These are phyloP conservation scores for Thunnus maccoyii DNA, from an alignment of 2,113 vertebrate species.

Conservation along the genomic window DNA sequence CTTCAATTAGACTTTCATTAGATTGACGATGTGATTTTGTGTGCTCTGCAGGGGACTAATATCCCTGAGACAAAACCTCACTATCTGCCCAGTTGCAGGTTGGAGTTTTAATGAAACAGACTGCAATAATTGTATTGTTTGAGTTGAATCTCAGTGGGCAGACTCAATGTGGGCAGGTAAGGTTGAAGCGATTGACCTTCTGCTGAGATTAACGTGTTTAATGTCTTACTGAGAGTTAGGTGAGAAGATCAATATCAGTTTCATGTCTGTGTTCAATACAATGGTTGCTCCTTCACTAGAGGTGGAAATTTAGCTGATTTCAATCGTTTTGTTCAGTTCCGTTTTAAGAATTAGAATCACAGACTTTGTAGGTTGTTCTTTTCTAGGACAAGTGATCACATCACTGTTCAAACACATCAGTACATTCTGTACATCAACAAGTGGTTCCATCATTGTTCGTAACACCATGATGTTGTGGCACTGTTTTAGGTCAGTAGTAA, in stretches of 20 bases:
- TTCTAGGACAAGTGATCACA: background rate
- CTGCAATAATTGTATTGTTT: conserved; percentile 24
- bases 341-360: too few species aligned
- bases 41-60: conserved; percentile 58
- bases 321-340: background rate
- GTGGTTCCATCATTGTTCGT: background rate
- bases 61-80: conserved; percentile 29
- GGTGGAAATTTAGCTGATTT: background rate
- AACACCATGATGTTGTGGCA: background rate
- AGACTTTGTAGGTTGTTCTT: too few species aligned
- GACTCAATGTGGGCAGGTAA: conserved; percentile 2
- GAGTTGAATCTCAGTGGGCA: conserved; percentile 17
- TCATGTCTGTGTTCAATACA: background rate
- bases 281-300: background rate
- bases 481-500: background rate
- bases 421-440: background rate
- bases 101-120: conserved; percentile 47
- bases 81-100: conserved; percentile 29
- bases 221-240: conserved; percentile 12
- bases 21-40: conserved; percentile 58
- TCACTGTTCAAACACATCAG: background rate
- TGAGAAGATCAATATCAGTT: conserved; percentile 3
- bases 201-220: conserved; percentile 22
- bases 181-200: conserved; percentile 17
- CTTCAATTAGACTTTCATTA: conserved; percentile 69